Conservation (phyloP, 2,113 vertebrate species). For the Carollia perspicillata region DNA sequence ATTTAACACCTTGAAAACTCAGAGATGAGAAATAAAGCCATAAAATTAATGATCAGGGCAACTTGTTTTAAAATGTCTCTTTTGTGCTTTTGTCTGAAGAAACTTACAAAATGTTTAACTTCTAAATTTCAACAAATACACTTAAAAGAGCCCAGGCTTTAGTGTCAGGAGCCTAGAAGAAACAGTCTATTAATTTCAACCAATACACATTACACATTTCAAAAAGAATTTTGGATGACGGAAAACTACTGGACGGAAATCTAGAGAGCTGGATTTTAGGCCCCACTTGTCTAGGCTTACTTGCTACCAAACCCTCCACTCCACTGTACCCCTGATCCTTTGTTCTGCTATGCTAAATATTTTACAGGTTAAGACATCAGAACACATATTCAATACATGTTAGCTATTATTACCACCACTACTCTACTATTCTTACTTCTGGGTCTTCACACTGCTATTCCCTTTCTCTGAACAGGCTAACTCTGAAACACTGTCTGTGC, state of each 20-base stretch:
- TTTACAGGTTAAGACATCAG: not conserved
- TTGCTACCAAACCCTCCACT: not conserved
- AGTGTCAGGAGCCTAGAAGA: not conserved
- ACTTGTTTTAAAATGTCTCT: conserved; percentile 16
- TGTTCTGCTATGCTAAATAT: not conserved
- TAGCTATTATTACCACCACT: not conserved
- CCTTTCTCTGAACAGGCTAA: not conserved
- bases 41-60: not conserved
- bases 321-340: not conserved
- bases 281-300: not conserved
- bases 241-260: not conserved
- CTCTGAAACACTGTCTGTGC: not conserved
- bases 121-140: not conserved
- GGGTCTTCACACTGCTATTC: not conserved
- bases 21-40: not conserved
- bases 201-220: not conserved
- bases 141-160: not conserved
- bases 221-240: not conserved
- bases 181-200: not conserved
- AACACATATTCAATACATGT: not conserved
- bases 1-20: conserved; percentile 14
- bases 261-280: not conserved
- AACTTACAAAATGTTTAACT: conserved; percentile 14
- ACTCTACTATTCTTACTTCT: not conserved
- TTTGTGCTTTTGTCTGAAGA: conserved; percentile 6